Evolutionary conservation across 1,140 invertebrate species (phyloP).

Genomic region (Ooceraea biroi): DNA sequence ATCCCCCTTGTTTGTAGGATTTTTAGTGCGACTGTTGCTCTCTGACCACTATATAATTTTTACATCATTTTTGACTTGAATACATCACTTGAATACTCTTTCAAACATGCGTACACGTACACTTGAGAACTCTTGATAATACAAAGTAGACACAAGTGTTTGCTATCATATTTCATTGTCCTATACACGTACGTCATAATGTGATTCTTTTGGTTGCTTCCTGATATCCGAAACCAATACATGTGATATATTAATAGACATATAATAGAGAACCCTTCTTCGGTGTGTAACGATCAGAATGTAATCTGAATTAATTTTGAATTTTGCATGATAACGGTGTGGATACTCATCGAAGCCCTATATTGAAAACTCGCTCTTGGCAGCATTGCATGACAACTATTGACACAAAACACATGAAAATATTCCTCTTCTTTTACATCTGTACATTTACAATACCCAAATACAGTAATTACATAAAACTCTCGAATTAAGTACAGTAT

Average conservation of each 20-base stretch:
- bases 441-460: neutral
- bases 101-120: neutral
- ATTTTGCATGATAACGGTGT: conserved; percentile 51
- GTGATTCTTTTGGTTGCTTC: neutral
- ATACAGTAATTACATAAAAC: conserved; percentile 3
- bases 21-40: conserved; percentile 27
- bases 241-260: conserved; percentile 16
- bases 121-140: neutral
- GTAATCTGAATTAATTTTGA: conserved; percentile 14
- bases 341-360: neutral
- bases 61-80: conserved; percentile 4
- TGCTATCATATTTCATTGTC: neutral
- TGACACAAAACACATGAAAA: conserved; percentile 22
- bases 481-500: neutral
- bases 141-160: neutral
- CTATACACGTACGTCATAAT: neutral
- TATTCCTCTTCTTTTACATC: neutral
- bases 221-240: neutral
- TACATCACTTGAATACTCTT: conserved; percentile 22
- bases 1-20: conserved; percentile 14
- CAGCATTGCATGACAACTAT: conserved; percentile 41
- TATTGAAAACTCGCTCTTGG: neutral
- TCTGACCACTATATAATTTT: neutral
- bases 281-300: neutral
- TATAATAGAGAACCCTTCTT: neutral